Evolutionary conservation across 2,797 vertebrate genomes (phyloP), one percentile per base, ranked within the genome.

Genomic region (Australoheros facetus): DNA sequence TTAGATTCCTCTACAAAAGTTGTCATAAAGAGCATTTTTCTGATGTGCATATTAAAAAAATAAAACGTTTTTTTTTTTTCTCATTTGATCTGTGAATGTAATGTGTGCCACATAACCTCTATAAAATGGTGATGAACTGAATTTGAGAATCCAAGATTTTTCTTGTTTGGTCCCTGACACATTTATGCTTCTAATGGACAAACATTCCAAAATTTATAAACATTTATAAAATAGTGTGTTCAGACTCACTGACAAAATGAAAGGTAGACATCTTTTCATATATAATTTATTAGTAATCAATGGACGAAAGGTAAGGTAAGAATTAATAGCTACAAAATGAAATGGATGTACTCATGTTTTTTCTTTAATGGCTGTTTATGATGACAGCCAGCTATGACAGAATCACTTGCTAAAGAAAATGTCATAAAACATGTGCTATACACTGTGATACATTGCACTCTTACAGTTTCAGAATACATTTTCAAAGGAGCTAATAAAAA

Each of bases 401-500:
- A 91, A 71, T 83, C 76, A 70, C 66, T 48, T 9, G 19, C 23
- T 32, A 23, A 17, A 71, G 42, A 71, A 82, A 77, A 74, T 82
- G 56, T 62, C 72, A 73, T 89, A 80, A 90, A 86, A 87, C 85
- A 89, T 73, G 79, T 45, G 62, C 39, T 32, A 5, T 19, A 42
- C 73, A 37, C 23, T 37, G 70, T 91, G 88, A 91, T 87, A 59
- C 77, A 92, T 90, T 85, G 75, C 73, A 76, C 62, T 37, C 56
- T 53, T 75, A 76, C 76, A 28, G 73, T 77, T 81, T 21, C 58
- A 16, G 89, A 87, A 85, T 90, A 83, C 71, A 88, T 89, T 88
- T 85, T 86, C 74, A 72, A 42, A 48, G 5, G 23, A 66, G 80
- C 80, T 88, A 85, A 92, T 86, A 89, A 85, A 85, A 89, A 93